Conservation (phyloP, 2,888 invertebrate species). For the Acheta domesticus region DNA sequence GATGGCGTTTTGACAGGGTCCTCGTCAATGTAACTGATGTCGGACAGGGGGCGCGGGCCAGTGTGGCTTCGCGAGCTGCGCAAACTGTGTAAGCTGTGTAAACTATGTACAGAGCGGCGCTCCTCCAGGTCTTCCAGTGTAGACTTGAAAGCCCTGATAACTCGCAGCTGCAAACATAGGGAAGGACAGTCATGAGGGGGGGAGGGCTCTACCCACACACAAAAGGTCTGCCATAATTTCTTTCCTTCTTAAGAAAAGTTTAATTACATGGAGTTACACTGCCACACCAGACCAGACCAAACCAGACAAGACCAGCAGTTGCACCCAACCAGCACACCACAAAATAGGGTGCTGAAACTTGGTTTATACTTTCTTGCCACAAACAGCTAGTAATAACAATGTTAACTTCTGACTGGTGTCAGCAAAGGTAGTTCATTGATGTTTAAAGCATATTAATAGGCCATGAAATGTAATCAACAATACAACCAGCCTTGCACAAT, state of each 20-base stretch:
- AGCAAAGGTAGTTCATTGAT: conserved; percentile 18
- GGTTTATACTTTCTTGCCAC: background rate
- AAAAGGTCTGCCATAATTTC: conserved; percentile 33
- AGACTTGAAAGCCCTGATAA: conserved; percentile 99
- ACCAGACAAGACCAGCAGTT: conserved; percentile 21
- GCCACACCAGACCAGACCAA: conserved; percentile 23
- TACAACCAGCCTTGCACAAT: too few relatives aligned
- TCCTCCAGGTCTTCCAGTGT: conserved; percentile 99
- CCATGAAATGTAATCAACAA: too few relatives aligned
- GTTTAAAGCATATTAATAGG: background rate
- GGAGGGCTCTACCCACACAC: conserved; percentile 38
- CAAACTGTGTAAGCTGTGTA: conserved; percentile 87
- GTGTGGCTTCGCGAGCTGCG: conserved; percentile 73
- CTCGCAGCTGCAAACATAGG: conserved; percentile 94
- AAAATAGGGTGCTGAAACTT: conserved; percentile 4
- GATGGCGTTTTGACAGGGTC: conserved; percentile 55
- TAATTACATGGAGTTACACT: conserved; percentile 20
- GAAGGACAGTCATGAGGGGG: conserved; percentile 48
- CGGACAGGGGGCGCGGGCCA: conserved; percentile 69
- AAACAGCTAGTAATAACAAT: background rate
- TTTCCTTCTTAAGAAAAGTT: conserved; percentile 28
- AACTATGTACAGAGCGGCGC: conserved; percentile 96
- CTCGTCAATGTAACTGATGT: conserved; percentile 81
- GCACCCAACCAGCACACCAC: conserved; percentile 19
- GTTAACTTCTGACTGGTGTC: conserved; percentile 18